Evolutionary conservation across 1,140 invertebrate genomes (phyloP).

Genomic region (Drosophila gunungcola): DNA sequence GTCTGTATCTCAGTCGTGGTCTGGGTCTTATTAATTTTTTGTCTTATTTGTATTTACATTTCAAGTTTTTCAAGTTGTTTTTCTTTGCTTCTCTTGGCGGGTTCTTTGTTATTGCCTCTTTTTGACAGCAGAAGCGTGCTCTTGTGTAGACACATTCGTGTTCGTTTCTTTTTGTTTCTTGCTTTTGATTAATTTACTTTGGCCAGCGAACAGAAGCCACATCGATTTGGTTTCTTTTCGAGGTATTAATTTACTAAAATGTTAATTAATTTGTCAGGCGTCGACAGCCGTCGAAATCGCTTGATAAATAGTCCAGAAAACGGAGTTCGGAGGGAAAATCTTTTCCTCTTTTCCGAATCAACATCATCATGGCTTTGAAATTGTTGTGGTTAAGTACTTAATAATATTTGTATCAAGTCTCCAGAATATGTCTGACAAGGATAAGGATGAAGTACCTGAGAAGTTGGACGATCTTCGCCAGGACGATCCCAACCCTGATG

Average conservation of each 20-base stretch:
- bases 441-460: not conserved
- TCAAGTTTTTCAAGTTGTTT: constrained; percentile 52
- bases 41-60: constrained; percentile 58
- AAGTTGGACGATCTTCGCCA: not conserved
- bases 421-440: constrained; percentile 18
- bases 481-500: no score
- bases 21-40: constrained; percentile 36
- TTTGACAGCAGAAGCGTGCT: constrained; percentile 76
- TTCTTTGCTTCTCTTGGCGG: constrained; percentile 29
- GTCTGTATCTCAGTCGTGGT: constrained; percentile 16
- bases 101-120: constrained; percentile 47
- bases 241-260: constrained; percentile 71
- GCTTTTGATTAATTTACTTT: constrained; percentile 69
- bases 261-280: constrained; percentile 77
- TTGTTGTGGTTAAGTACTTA: not conserved
- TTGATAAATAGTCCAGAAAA: constrained; percentile 21
- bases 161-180: constrained; percentile 31
- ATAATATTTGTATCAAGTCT: not conserved
- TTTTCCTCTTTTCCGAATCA: not conserved
- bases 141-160: constrained; percentile 13
- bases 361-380: constrained; percentile 3
- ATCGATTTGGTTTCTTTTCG: constrained; percentile 61
- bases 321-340: not conserved
- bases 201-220: constrained; percentile 59
- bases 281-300: constrained; percentile 26